These are phyloP conservation scores for Cephus spinipes DNA, from an alignment of 2,888 invertebrate species.

Conservation along the genomic window DNA sequence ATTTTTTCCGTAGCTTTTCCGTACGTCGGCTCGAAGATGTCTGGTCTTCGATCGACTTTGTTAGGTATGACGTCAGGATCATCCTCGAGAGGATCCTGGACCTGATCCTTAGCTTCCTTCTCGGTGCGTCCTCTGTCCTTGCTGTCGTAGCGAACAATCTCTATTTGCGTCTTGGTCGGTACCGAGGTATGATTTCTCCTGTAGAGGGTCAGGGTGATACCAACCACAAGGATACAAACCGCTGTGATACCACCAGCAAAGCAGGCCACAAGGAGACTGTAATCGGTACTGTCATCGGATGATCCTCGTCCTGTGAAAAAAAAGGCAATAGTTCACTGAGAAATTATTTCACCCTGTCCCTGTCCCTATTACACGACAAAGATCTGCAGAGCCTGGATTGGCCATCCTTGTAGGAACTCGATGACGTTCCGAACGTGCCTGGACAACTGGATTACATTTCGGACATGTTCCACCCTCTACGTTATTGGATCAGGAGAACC, in stretches of 20 bases:
- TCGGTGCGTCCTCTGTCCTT: conserved; percentile 22
- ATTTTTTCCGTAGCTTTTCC: conserved; percentile 42
- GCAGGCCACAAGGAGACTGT: conserved; percentile 59
- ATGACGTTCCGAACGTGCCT: conserved; percentile 33
- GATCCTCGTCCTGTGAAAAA: conserved; percentile 54
- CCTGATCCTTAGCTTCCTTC: background rate
- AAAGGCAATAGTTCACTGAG: background rate
- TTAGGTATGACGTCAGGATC: conserved; percentile 60
- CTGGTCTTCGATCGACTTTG: conserved; percentile 46
- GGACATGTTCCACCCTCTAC: background rate
- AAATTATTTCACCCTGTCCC: background rate
- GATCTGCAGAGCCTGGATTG: background rate
- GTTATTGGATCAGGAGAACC: conserved; percentile 17
- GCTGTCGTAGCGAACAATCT: conserved; percentile 39
- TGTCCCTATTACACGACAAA: background rate
- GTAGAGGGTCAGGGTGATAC: conserved; percentile 57
- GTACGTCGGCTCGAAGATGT: conserved; percentile 53
- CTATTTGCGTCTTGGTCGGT: conserved; percentile 44
- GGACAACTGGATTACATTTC: conserved; percentile 29
- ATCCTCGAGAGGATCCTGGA: conserved; percentile 32
- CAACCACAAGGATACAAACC: conserved; percentile 57
- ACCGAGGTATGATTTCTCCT: conserved; percentile 50
- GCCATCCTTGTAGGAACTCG: background rate
- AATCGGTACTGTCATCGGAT: conserved; percentile 48
- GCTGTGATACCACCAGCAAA: conserved; percentile 60